Evolutionary conservation across 2,113 vertebrate genomes (phyloP).

Genomic region (Chamaea fasciata): DNA sequence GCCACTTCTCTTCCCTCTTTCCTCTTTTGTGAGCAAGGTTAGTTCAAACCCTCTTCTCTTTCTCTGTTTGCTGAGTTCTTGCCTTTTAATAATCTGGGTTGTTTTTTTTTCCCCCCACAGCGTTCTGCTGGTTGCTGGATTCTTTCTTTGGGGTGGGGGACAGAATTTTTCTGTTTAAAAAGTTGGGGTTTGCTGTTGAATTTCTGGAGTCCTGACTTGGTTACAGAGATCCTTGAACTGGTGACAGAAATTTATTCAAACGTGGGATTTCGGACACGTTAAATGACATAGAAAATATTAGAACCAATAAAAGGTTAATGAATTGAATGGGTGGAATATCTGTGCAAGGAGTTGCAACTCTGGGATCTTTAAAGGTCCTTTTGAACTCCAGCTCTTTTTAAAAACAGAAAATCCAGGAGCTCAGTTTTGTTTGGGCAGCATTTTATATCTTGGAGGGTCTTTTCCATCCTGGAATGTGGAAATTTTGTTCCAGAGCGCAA

Average conservation of each 20-base stretch:
- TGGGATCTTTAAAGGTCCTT: neutral
- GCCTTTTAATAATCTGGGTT: neutral
- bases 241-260: neutral
- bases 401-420: neutral
- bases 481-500: neutral
- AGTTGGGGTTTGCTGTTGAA: neutral
- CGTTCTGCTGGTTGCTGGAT: neutral
- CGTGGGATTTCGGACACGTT: rapidly evolving
- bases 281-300: neutral
- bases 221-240: neutral
- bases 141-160: rapidly evolving
- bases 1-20: neutral
- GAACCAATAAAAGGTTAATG: neutral
- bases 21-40: conserved; percentile 31
- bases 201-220: neutral
- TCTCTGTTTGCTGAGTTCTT: neutral
- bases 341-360: neutral
- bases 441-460: neutral
- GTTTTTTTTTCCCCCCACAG: neutral
- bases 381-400: neutral
- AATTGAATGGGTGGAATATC: neutral
- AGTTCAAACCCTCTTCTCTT: neutral
- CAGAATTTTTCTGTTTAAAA: neutral
- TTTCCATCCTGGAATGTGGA: neutral
- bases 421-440: neutral